These are phyloP conservation scores for Catagonus wagneri DNA, from an alignment of 2,113 vertebrate genomes.

Conservation along the genomic window DNA sequence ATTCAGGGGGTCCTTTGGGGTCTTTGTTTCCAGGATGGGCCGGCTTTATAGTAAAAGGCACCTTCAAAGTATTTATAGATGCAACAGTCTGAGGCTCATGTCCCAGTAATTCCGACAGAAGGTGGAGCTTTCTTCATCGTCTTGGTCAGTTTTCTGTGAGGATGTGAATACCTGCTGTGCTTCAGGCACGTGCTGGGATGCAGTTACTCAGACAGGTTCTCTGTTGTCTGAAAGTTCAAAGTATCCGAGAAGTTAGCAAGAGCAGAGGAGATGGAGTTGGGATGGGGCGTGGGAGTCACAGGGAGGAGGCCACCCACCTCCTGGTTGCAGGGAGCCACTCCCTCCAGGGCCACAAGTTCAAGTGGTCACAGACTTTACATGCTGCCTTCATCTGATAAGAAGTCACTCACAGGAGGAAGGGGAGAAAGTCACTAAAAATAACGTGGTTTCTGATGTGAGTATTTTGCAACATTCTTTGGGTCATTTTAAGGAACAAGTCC, in stretches of 20 bases:
- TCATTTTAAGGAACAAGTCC: slow-evolving; percentile 80
- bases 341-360: neutral
- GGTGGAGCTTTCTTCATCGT: neutral
- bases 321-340: neutral
- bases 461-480: slow-evolving; percentile 69
- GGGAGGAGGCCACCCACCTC: neutral
- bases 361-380: neutral
- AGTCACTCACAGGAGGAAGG: slow-evolving; percentile 65
- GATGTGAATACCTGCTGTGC: neutral
- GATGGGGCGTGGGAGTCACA: neutral
- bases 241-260: neutral
- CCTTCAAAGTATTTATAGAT: neutral
- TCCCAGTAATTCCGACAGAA: neutral
- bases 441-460: slow-evolving; percentile 59
- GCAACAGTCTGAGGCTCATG: neutral
- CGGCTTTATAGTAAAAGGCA: neutral
- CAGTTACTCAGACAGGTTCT: neutral
- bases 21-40: neutral
- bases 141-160: neutral
- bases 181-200: neutral
- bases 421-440: slow-evolving; percentile 81
- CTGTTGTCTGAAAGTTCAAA: neutral
- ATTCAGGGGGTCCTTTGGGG: neutral
- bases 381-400: slow-evolving; percentile 28
- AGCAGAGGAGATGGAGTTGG: neutral